These are phyloP conservation scores for Brachyptera putata DNA, from an alignment of 2,888 invertebrate species.

Conservation along the genomic window DNA sequence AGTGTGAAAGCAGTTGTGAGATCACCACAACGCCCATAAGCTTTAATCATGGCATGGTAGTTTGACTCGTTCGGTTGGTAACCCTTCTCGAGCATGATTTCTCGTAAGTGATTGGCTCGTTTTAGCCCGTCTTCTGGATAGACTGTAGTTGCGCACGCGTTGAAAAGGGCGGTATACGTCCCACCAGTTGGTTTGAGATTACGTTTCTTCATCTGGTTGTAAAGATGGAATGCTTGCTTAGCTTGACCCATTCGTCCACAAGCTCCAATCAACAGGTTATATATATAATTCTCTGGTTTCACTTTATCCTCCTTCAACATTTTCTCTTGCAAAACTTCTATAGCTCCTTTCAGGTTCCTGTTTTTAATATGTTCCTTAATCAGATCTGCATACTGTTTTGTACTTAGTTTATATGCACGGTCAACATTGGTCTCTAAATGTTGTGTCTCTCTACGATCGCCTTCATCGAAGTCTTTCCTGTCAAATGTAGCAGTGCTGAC, in stretches of 20 bases:
- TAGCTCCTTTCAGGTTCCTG: constrained; percentile 68
- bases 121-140: constrained; percentile 62
- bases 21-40: constrained; percentile 81
- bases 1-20: constrained; percentile 70
- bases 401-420: constrained; percentile 51
- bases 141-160: constrained; percentile 81
- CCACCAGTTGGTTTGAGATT: constrained; percentile 63
- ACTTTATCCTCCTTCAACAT: constrained; percentile 74
- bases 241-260: constrained; percentile 81
- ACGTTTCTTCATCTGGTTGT: constrained; percentile 74
- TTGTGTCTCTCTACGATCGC: constrained; percentile 58
- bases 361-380: constrained; percentile 63
- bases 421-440: constrained; percentile 52
- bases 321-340: constrained; percentile 70
- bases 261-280: constrained; percentile 75
- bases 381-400: constrained; percentile 63
- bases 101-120: constrained; percentile 60
- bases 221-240: constrained; percentile 79
- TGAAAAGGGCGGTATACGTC: constrained; percentile 81
- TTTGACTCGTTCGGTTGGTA: constrained; percentile 66
- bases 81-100: constrained; percentile 64
- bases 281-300: constrained; percentile 74
- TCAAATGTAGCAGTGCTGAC: not conserved
- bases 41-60: constrained; percentile 88
- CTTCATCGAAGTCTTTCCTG: constrained; percentile 40